A percentile compares a stretch with the other conserved stretches of the same genome.
phyloP scores from a whole-genome alignment of 2,113 vertebrate species.

The Channa maculata region DNA sequence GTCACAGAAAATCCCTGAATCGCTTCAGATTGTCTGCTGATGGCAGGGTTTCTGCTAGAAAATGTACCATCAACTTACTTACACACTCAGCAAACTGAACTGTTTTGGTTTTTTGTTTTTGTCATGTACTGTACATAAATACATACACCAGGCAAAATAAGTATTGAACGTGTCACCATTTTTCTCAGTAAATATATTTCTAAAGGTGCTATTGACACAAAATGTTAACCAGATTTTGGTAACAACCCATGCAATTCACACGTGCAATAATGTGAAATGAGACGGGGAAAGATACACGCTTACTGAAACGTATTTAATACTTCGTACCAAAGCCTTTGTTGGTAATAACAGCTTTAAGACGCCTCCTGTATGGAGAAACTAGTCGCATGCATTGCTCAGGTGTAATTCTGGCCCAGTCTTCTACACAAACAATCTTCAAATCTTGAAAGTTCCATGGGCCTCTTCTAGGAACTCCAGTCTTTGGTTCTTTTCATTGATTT shows the following conservation, averaged over 20 bases:
- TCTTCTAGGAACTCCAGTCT: slow-evolving; percentile 8
- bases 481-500: slow-evolving; percentile 11
- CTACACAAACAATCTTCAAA: slow-evolving; percentile 6
- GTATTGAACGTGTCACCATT: too few species aligned
- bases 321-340: not conserved
- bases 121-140: too few species aligned
- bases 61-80: not conserved
- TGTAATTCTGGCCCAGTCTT: slow-evolving; percentile 15
- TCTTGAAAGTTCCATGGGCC: not conserved
- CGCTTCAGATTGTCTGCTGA: slow-evolving; percentile 40
- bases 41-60: slow-evolving; percentile 29
- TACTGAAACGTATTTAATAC: not conserved
- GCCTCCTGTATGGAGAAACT: not conserved
- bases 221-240: not conserved
- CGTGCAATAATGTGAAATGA: too few species aligned
- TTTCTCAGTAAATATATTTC: too few species aligned
- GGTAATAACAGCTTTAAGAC: not conserved
- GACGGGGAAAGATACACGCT: too few species aligned
- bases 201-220: not conserved
- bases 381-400: slow-evolving; percentile 1
- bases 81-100: not conserved
- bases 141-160: not conserved
- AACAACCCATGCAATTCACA: too few species aligned
- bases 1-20: slow-evolving; percentile 26
- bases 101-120: not conserved